Conservation (phyloP, 35 echinoderm and acorn worm genomes). For the Apostichopus parvimensis region DNA sequence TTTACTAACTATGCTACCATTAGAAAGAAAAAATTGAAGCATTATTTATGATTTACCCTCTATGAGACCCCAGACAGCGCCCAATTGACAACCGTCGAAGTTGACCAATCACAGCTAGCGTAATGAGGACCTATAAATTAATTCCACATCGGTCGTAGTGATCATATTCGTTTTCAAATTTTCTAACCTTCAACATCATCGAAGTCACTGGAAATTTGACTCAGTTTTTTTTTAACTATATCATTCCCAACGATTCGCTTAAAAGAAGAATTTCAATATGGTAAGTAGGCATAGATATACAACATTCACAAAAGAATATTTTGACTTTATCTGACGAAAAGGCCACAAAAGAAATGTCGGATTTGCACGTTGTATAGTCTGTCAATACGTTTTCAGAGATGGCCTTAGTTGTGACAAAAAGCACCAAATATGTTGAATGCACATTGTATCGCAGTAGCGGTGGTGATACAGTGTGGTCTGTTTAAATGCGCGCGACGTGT, state of each 20-base stretch:
- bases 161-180: not conserved
- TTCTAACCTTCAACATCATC: conserved; percentile 36
- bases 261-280: conserved; percentile 4
- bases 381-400: not conserved
- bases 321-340: too few species aligned
- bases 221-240: not conserved
- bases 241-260: not conserved
- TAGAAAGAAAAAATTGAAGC: too few species aligned
- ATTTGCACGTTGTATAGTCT: not conserved
- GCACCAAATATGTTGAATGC: too few species aligned
- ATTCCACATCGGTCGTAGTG: not conserved
- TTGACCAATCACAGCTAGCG: not conserved
- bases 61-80: conserved; percentile 8
- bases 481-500: too few species aligned
- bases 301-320: too few species aligned
- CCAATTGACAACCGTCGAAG: not conserved
- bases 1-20: too few species aligned
- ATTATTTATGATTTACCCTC: not conserved
- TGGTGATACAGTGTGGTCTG: too few species aligned
- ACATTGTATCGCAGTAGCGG: too few species aligned
- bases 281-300: not conserved
- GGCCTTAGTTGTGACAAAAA: too few species aligned
- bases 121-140: not conserved
- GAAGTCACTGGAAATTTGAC: conserved; percentile 36
- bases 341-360: not conserved